A percentile compares a stretch with the other conserved stretches of the same genome.
phyloP scores from a whole-genome alignment of 2,113 vertebrate species.

The Periophthalmodon schlosseri region DNA sequence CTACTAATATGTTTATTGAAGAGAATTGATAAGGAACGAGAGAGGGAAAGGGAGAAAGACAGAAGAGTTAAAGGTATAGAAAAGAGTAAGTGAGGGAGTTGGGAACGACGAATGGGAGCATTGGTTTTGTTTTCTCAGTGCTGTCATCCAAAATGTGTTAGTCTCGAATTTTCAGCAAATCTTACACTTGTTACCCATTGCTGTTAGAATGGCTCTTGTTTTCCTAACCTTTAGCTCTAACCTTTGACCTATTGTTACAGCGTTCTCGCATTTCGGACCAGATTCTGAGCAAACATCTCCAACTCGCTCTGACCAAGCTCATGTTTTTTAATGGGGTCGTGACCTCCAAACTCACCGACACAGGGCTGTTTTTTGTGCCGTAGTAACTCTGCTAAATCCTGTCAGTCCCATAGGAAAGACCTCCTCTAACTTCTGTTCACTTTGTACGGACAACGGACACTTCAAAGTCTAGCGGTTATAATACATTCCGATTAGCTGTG shows the following conservation, averaged over 20 bases:
- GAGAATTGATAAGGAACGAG: too few relatives aligned
- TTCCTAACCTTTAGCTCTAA: neutral
- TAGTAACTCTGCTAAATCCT: neutral
- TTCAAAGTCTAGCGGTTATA: too few relatives aligned
- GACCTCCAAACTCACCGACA: neutral
- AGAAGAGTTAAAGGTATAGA: too few relatives aligned
- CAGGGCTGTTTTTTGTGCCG: neutral
- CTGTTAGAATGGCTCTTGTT: neutral
- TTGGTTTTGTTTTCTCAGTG: neutral
- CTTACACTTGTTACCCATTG: neutral
- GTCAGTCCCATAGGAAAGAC: neutral
- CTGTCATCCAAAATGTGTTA: too few relatives aligned
- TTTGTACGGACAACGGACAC: too few relatives aligned
- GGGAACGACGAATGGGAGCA: too few relatives aligned
- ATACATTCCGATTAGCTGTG: too few relatives aligned
- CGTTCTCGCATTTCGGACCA: neutral
- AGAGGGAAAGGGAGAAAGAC: too few relatives aligned
- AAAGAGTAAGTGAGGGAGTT: too few relatives aligned
- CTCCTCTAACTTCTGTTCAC: neutral
- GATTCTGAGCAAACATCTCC: neutral
- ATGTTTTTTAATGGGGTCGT: conserved; percentile 4
- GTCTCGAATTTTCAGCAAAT: neutral
- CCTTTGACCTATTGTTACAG: neutral
- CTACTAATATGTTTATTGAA: too few relatives aligned
- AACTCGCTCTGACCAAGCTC: neutral